Evolutionary conservation across 2,113 vertebrate species (phyloP), one percentile per base, ranked within the genome.

Genomic region (Riparia riparia): DNA sequence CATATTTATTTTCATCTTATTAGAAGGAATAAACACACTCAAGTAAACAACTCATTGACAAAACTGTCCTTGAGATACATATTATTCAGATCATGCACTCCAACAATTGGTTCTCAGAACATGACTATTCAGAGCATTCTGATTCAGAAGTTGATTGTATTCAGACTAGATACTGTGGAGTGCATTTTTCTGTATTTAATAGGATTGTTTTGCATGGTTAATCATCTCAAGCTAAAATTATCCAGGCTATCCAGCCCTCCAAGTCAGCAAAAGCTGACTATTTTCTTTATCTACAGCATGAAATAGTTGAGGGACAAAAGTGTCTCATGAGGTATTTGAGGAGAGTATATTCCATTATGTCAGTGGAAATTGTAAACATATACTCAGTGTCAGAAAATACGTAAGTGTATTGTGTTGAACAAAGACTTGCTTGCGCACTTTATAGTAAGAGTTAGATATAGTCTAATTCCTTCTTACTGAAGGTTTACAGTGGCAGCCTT

Each of bases 21-120:
- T 64, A 45, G 37, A 64, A 77, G 76, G n/a, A 29, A 83, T 80
- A 86, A 92, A 70, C 42, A 89, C 58, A 72, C 83, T 86, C 80
- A 89, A 50, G 54, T 76, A 96, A 92, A 95, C 19, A 90, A 80
- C 41, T 86, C 58, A 65, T 88, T 95, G 80, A 77, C 41, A 61
- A 72, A 71, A 44, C 31, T 83, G 37, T 57, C 51, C 72, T 84
- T 61, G 45, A 86, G 32, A 91, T 57, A 42, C 13, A 61, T 41
- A 21, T 54, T 81, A 77, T 89, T 83, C 90, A 61, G 47, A 72
- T 80, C 79, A 92, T 64, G 17, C 25, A 7, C 42, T 64, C 34
- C 44, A 71, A 12, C 19, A 31, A 81, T 86, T 89, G 50, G 41
- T 95, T 53, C 54, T 94, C 63, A 41, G 31, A 82, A 65, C 22